phyloP scores from a whole-genome alignment of 2,797 vertebrate genomes.

The Mormyrops boulengeri region DNA sequence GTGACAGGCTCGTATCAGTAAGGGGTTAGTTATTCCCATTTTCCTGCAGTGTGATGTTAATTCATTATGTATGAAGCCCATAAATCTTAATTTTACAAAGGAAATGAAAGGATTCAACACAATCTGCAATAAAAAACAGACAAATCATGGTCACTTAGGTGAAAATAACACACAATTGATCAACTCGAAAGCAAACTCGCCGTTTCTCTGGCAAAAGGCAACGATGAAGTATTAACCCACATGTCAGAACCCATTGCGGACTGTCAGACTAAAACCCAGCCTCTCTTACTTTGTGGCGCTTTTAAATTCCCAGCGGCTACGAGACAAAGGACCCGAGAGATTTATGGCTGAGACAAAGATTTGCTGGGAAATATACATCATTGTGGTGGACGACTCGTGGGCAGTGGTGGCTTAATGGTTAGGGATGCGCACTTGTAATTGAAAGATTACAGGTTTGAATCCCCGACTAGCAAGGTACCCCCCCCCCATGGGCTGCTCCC shows the following conservation, averaged over 20 bases:
- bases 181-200: background rate
- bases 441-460: no score
- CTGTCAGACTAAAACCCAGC: background rate
- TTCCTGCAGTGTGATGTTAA: background rate
- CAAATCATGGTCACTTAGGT: background rate
- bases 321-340: background rate
- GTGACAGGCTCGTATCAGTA: background rate
- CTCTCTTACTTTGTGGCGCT: background rate
- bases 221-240: background rate
- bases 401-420: no score
- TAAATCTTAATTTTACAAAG: background rate
- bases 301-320: background rate
- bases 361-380: background rate
- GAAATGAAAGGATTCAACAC: background rate
- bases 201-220: background rate
- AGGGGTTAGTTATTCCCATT: background rate
- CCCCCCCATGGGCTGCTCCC: no score
- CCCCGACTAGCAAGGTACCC: no score
- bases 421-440: no score
- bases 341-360: background rate
- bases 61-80: background rate
- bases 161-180: constrained; percentile 1
- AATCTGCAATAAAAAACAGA: background rate
- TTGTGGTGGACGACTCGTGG: background rate
- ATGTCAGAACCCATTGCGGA: background rate